phyloP scores from a whole-genome alignment of 2,888 invertebrate genomes.

The Pharmacophagus antenor region DNA sequence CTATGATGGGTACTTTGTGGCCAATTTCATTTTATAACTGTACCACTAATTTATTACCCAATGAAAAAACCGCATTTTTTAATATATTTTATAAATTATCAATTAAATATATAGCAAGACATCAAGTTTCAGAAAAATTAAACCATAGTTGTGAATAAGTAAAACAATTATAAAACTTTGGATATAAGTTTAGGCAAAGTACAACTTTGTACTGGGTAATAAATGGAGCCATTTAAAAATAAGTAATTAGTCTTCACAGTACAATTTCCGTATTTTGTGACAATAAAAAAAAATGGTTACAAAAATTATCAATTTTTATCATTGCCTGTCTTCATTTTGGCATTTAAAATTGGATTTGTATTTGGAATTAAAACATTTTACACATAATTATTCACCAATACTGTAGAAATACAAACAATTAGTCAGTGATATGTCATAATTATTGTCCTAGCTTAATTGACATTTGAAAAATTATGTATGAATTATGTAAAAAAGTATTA shows the following conservation, averaged over 20 bases:
- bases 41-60: neutral
- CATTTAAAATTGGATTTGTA: too few relatives aligned
- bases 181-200: neutral
- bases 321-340: too few relatives aligned
- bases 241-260: neutral
- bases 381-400: neutral
- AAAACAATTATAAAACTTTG: neutral
- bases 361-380: neutral
- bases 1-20: constrained; percentile 26
- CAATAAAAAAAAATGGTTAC: too few relatives aligned
- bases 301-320: too few relatives aligned
- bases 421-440: neutral
- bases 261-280: neutral
- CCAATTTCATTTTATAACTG: constrained; percentile 11
- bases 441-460: constrained; percentile 30
- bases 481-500: neutral
- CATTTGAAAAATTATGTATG: neutral
- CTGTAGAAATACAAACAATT: neutral
- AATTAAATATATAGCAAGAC: too few relatives aligned
- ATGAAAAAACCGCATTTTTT: neutral
- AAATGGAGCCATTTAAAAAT: neutral
- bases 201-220: neutral
- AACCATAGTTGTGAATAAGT: too few relatives aligned
- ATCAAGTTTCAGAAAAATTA: too few relatives aligned
- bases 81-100: neutral